A percentile compares a stretch with the other conserved stretches of the same genome.
These are phyloP conservation scores for Pyrocoelia pectoralis DNA, from an alignment of 2,888 invertebrate species.

Conservation along the genomic window DNA sequence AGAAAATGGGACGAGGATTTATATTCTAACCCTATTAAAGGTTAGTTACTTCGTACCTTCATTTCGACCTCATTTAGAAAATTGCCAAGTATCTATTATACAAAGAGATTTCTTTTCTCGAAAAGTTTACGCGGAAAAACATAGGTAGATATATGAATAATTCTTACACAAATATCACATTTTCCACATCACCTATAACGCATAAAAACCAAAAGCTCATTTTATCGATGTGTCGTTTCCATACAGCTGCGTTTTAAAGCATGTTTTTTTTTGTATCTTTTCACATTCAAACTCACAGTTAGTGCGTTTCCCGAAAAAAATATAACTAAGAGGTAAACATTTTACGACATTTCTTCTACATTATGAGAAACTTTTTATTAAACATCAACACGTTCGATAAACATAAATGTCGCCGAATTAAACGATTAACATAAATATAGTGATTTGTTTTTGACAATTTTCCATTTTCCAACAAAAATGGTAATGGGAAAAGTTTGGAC, in stretches of 20 bases:
- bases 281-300: not conserved
- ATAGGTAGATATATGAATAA: not conserved
- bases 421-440: not conserved
- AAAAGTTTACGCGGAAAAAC: not conserved
- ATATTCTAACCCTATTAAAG: not conserved
- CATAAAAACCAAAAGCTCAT: conserved; percentile 16
- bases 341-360: not conserved
- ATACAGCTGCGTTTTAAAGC: conserved; percentile 14
- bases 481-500: not conserved
- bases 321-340: not conserved
- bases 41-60: not conserved
- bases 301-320: not conserved
- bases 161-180: conserved; percentile 1
- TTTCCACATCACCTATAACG: conserved; percentile 11
- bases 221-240: conserved; percentile 17
- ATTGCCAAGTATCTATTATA: not conserved
- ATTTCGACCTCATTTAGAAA: not conserved
- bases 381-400: not conserved
- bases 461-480: not conserved
- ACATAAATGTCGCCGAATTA: not conserved
- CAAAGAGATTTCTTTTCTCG: not conserved
- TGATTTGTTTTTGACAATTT: not conserved
- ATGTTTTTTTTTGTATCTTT: conserved; percentile 6
- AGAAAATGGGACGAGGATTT: not conserved
- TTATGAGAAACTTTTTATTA: not conserved